Evolutionary conservation across 2,888 invertebrate genomes (phyloP), one percentile per base, ranked within the genome.

Genomic region (Liposcelis brunnea): DNA sequence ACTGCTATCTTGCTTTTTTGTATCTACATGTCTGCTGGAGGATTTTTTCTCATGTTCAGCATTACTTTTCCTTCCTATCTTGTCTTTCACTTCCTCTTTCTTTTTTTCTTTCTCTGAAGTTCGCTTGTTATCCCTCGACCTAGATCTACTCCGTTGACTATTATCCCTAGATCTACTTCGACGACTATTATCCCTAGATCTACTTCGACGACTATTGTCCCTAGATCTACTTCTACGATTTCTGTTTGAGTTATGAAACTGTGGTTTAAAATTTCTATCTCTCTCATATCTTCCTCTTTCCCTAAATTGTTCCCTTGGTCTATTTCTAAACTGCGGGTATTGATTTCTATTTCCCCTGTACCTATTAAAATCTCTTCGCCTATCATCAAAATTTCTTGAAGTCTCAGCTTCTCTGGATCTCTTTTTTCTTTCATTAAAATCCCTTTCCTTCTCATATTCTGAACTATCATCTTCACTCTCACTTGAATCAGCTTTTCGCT

Each of bases 11-110:
- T 32, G 11, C 10, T 12, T 7, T 32, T 32, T 31, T 6, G 31
- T 15, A 14, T 2, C 19, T n/a, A 16, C 35, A 11, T 35, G 33
- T 19, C 12, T 12, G 5, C n/a, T 35, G 14, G 35, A n/a, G 1
- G 36, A 19, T 35, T 44, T 35, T 19, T 44, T 31, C 11, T 31
- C n/a, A n/a, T n/a, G n/a, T n/a, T n/a, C n/a, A n/a, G n/a, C n/a
- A n/a, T n/a, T n/a, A n/a, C n/a, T n/a, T n/a, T n/a, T n/a, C n/a
- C n/a, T n/a, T n/a, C n/a, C n/a, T 34, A 16, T 36, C 21, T 11
- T 42, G 12, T 40, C 15, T 42, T 40, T 38, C 3, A 3, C 14
- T 45, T 38, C 21, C 19, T 12, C 26, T 8, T 33, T 37, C 19
- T 26, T 19, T 16, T 35, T 18, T 1, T 42, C 45, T 44, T 34